These are phyloP conservation scores for Octodonta nipae DNA, from an alignment of 2,888 invertebrate species.

Conservation along the genomic window DNA sequence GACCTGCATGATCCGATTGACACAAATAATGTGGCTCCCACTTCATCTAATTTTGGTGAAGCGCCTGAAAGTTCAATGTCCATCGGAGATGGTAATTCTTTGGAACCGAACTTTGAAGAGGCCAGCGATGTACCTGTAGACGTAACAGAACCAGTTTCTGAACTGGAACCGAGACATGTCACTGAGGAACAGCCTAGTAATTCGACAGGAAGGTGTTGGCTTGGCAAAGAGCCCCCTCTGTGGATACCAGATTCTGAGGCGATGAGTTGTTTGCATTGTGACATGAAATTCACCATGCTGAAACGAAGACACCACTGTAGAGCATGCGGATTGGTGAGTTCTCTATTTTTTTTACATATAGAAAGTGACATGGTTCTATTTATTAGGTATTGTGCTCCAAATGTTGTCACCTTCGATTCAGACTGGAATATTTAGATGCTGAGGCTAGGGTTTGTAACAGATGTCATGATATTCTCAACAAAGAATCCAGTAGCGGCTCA, in stretches of 20 bases:
- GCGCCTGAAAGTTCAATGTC: no score
- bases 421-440: constrained; percentile 58
- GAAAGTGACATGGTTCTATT: no score
- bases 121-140: neutral
- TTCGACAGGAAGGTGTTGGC: constrained; percentile 17
- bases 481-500: constrained; percentile 16
- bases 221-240: constrained; percentile 65
- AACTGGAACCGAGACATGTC: neutral
- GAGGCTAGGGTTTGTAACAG: constrained; percentile 66
- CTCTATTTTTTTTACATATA: no score
- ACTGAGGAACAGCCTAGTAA: neutral
- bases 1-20: constrained; percentile 4
- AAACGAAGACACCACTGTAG: constrained; percentile 78
- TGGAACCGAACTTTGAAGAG: neutral
- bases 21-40: neutral
- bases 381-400: constrained; percentile 65
- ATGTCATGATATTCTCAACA: constrained; percentile 47
- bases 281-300: constrained; percentile 64
- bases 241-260: constrained; percentile 82
- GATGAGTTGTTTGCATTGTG: constrained; percentile 69
- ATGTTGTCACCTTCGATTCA: constrained; percentile 60
- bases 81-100: no score
- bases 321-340: constrained; percentile 62
- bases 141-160: no score
- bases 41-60: no score